Base-by-base conservation (phyloP, 2,113 vertebrate genomes). In the Myiagra hebetior region DNA sequence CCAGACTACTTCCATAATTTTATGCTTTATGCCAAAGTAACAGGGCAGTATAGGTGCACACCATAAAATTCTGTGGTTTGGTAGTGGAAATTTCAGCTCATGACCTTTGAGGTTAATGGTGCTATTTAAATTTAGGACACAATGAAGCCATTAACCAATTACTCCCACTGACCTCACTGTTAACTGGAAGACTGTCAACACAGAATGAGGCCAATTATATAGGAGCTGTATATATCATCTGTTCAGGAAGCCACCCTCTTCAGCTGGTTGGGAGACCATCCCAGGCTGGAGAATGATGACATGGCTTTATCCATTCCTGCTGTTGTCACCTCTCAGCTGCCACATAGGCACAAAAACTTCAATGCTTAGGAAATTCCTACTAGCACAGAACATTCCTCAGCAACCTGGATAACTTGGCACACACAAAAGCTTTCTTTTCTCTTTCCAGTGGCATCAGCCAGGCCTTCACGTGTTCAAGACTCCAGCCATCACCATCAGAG, bases 331-430 rank as follows among this genome's bases (percentile, higher is more conserved):
- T 77, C 68, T 85, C 63, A 85, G 24, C 63, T 83, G 52, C 79
- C 53, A 83, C 26, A 33, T 1, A 37, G 22, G 13, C 49, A 88
- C 0, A 1, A 74, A 87, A 4, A 56, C 17, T 27, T 27, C 0
- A 0, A 49, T 21, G 20, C 52, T 79, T 19, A 19, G 57, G 37
- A 52, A 73, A 39, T 47, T 59, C 35, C 23, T 33, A 27, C 46
- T 18, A 46, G 23, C 28, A 37, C 55, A 65, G 10, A 46, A 63
- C 1, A 6, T 19, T 31, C 18, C 46, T 50, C 55, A 55, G 84
- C 47, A 69, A 28, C 31, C 18, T 26, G 26, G 31, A 35, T 15
- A 56, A 60, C 22, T 46, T 39, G 8, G 60, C 11, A 13, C 4
- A 11, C 42, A 37, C 11, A 35, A 47, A 47, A 3, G 2, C 49